These are phyloP conservation scores for Muscina levida DNA, from an alignment of 2,888 invertebrate genomes.

Conservation along the genomic window DNA sequence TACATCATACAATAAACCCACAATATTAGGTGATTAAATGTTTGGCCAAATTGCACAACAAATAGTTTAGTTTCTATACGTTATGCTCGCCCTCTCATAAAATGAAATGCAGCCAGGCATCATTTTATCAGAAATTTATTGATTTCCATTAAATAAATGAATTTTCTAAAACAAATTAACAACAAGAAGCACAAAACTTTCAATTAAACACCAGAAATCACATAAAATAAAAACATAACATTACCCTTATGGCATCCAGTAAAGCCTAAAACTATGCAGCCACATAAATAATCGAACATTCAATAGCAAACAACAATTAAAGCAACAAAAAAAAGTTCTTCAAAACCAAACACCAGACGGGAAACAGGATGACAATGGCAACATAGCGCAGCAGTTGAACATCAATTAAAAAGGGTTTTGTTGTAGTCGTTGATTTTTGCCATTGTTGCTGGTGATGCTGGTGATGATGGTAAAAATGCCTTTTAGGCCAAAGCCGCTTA, in stretches of 20 bases:
- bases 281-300: constrained; percentile 56
- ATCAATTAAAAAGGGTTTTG: constrained; percentile 54
- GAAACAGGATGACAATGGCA: constrained; percentile 26
- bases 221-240: constrained; percentile 49
- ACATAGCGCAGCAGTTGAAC: constrained; percentile 45
- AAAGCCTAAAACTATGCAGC: constrained; percentile 55
- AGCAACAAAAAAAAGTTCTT: constrained; percentile 2
- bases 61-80: no score
- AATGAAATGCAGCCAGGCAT: not conserved
- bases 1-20: no score
- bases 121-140: constrained; percentile 55
- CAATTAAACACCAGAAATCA: constrained; percentile 65
- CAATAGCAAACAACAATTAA: not conserved
- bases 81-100: not conserved
- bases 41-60: no score
- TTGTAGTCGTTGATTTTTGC: not conserved
- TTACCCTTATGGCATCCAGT: constrained; percentile 19
- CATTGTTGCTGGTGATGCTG: constrained; percentile 1
- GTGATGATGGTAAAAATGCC: constrained; percentile 60
- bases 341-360: not conserved
- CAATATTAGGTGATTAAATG: no score
- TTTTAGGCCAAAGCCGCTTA: constrained; percentile 66
- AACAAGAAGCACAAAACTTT: constrained; percentile 39
- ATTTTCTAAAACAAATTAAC: constrained; percentile 43
- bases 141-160: constrained; percentile 61